phyloP scores from a whole-genome alignment of 2,888 invertebrate species.

The Ypsolopha scabrella region DNA sequence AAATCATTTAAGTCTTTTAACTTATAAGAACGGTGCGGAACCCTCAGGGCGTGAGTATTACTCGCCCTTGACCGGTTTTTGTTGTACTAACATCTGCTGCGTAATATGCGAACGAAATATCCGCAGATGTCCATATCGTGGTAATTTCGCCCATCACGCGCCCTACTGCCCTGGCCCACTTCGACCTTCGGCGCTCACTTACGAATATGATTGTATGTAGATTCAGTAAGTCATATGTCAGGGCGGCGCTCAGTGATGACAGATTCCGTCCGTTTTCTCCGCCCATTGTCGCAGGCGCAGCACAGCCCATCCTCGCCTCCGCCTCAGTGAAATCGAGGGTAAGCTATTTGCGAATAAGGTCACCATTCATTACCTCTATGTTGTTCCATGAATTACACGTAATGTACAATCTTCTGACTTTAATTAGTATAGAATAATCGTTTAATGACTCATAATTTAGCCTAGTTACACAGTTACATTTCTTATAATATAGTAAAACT shows the following conservation, averaged over 20 bases:
- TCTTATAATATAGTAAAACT: too few species aligned
- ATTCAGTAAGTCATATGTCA: slow-evolving; percentile 64
- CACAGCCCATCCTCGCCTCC: background rate
- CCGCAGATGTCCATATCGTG: background rate
- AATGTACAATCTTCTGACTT: too few species aligned
- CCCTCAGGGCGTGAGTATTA: too few species aligned
- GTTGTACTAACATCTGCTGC: background rate
- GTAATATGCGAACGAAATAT: too few species aligned
- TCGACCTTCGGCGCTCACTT: slow-evolving; percentile 11
- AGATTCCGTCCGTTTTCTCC: slow-evolving; percentile 60
- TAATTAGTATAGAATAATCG: too few species aligned
- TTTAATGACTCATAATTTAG: too few species aligned
- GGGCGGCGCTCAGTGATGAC: slow-evolving; percentile 45
- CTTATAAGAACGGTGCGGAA: too few species aligned
- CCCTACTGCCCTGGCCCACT: slow-evolving; percentile 64
- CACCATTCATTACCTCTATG: background rate
- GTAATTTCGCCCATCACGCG: slow-evolving; percentile 18
- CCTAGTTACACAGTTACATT: too few species aligned
- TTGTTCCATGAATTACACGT: too few species aligned
- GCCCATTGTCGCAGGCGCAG: slow-evolving; percentile 29
- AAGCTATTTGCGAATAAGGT: background rate
- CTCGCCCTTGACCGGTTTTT: background rate
- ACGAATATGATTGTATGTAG: slow-evolving; percentile 56
- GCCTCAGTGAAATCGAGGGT: slow-evolving; percentile 3
- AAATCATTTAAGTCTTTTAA: too few species aligned